These are phyloP conservation scores for Tadarida brasiliensis DNA, from an alignment of 2,797 vertebrate genomes.

Conservation along the genomic window DNA sequence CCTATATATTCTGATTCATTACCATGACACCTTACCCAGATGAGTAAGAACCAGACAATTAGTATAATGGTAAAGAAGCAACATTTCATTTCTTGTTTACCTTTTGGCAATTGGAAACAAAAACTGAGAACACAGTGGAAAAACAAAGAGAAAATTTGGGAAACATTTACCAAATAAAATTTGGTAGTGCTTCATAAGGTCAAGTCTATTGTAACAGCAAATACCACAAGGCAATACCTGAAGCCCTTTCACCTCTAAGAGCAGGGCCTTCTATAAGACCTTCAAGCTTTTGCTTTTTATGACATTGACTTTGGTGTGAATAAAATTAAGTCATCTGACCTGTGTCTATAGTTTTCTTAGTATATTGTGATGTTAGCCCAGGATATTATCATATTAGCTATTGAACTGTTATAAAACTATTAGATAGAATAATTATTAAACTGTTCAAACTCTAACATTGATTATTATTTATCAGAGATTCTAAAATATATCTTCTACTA, in stretches of 20 bases:
- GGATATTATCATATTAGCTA: background rate
- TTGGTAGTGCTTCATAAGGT: background rate
- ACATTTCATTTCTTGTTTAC: background rate
- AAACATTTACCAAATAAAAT: background rate
- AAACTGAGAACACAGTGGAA: background rate
- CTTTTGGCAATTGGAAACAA: slow-evolving; percentile 20
- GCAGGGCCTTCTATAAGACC: background rate
- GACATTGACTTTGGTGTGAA: background rate
- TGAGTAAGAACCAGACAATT: slow-evolving; percentile 17
- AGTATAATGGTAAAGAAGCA: background rate
- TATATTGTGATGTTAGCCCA: background rate
- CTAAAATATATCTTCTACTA: background rate
- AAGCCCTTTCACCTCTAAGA: background rate
- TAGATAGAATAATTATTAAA: slow-evolving; percentile 1
- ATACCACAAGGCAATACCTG: background rate
- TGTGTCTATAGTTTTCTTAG: background rate
- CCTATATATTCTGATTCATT: background rate
- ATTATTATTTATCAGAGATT: background rate
- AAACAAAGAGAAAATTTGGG: background rate
- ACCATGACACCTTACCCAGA: background rate
- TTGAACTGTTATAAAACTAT: background rate
- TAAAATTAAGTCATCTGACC: background rate
- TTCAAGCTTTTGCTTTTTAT: background rate
- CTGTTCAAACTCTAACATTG: background rate
- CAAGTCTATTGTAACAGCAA: background rate